Evolutionary conservation across 2,888 invertebrate species (phyloP), one percentile per base, ranked within the genome.

Genomic region (Cinara cedri): DNA sequence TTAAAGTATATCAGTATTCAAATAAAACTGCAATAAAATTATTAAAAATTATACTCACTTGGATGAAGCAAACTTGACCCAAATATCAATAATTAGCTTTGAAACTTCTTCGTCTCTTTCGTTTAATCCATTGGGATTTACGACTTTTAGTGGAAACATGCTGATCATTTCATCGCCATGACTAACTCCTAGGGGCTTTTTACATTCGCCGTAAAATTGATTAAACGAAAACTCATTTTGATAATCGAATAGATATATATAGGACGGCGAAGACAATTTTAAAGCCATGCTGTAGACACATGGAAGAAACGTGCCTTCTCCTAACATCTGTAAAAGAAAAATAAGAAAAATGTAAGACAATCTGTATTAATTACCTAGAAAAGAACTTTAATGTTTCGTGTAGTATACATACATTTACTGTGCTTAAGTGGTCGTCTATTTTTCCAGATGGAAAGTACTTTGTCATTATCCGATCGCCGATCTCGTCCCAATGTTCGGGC

Each of bases 151-250:
- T 9, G 75, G 26, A 14, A 81, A 81, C 49, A 81, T 46, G 19
- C 72, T 81, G 10, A 81, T 62, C 21, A 81, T 24, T 21, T 81
- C 81, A 24, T 81, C 81, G 10, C 55, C 81, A 6, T 81, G 81
- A 6, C 54, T 34, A 1, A 81, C 81, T 11, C 82, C 82, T 0
- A 72, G 21, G 2, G 63, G 11, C 10, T 63, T 74, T 8, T 21
- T 11, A n/a, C 24, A 66, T 3, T 24, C 42, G 6, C 65, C 75
- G n/a, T 55, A 75, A 8, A 65, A 10, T n/a, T n/a, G 3, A n/a
- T 66, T 66, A 1, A 75, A 66, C 14, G 65, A 21, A 8, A 66
- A n/a, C 6, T 75, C 54, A 10, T 65, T 65, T 65, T 55, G 42
- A 24, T 75, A 65, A 55, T 75, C 75, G 19, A 74, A 74, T 1